A percentile compares a stretch with the other conserved stretches of the same genome.
phyloP scores from a whole-genome alignment of 1,140 invertebrate genomes.

The Ladona fulva region DNA sequence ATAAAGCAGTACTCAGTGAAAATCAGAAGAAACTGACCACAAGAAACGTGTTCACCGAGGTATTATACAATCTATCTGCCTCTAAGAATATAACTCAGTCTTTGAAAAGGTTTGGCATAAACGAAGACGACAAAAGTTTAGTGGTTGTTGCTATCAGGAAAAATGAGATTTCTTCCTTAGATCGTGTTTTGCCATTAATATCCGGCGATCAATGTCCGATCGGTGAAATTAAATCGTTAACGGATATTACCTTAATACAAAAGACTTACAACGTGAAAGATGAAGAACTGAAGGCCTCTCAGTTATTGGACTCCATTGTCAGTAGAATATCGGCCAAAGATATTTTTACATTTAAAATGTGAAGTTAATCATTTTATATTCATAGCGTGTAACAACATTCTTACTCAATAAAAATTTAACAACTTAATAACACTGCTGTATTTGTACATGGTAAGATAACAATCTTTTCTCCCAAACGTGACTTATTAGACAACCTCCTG shows the following conservation, averaged over 20 bases:
- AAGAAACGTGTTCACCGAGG: slow-evolving; percentile 52
- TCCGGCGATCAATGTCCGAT: slow-evolving; percentile 41
- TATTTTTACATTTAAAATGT: slow-evolving; percentile 22
- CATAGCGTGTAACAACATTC: background rate
- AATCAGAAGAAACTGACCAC: slow-evolving; percentile 45
- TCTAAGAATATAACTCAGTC: slow-evolving; percentile 59
- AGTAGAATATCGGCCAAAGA: slow-evolving; percentile 51
- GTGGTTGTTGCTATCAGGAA: slow-evolving; percentile 46
- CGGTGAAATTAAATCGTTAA: slow-evolving; percentile 35
- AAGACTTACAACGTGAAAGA: slow-evolving; percentile 48
- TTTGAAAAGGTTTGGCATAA: slow-evolving; percentile 52
- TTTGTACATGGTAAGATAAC: background rate
- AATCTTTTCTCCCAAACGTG: background rate
- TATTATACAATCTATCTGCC: slow-evolving; percentile 56
- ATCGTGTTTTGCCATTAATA: slow-evolving; percentile 34
- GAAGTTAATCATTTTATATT: background rate
- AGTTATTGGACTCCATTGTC: slow-evolving; percentile 45
- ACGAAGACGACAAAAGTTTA: slow-evolving; percentile 43
- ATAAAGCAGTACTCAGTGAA: slow-evolving; percentile 49
- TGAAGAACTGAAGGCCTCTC: slow-evolving; percentile 34
- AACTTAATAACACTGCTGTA: slow-evolving; percentile 1
- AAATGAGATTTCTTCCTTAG: slow-evolving; percentile 31
- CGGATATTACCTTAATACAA: slow-evolving; percentile 40
- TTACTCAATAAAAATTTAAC: background rate
- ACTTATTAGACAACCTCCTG: background rate